Evolutionary conservation across 2,888 invertebrate species (phyloP), one percentile per base, ranked within the genome.

Genomic region (Pseudolycoriella hygida): DNA sequence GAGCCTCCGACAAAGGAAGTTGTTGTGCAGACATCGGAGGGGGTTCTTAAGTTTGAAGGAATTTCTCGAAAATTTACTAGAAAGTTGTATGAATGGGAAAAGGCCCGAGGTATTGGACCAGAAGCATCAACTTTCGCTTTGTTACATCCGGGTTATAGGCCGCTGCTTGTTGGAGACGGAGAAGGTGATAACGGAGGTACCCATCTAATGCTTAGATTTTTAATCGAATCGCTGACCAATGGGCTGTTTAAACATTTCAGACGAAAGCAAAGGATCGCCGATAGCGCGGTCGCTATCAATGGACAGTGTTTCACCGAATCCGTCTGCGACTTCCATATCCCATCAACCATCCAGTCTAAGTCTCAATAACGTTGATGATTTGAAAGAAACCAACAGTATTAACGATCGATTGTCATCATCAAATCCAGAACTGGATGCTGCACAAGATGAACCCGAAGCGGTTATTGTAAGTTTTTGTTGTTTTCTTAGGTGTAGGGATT

Each of bases 41-140:
- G 88, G 1, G 79, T 85, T 30, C 83, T 86, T 60, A 75, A 85
- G 57, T 87, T 89, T 57, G 80, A 86, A 69, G 85, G 76, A 10
- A 87, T 90, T 52, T 88, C 88, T 1, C 74, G 86, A 40, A 88
- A 88, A 53, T 92, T 92, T 61, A 88, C 89, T 0, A 77, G 82
- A 19, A 88, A 87, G 56, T 70, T 92, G 0, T 88, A 88, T 60
- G 89, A 90, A 60, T 92, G 90, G 90, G 85, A 87, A 59, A 85
- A 86, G 55, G 81, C 85, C n/a, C 70, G 79, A 48, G 87, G 87
- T 2, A 87, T 88, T 47, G 80, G 80, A 0, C 87, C 87, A 0
- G 87, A 88, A 61, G 79, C 78, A 0, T 88, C 87, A 1, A 87
- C 87, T 0, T 84, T 88, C 52, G 83, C 86, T 0, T 64, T 88